Evolutionary conservation across 2,113 vertebrate species (phyloP).

Genomic region (Balaeniceps rex): DNA sequence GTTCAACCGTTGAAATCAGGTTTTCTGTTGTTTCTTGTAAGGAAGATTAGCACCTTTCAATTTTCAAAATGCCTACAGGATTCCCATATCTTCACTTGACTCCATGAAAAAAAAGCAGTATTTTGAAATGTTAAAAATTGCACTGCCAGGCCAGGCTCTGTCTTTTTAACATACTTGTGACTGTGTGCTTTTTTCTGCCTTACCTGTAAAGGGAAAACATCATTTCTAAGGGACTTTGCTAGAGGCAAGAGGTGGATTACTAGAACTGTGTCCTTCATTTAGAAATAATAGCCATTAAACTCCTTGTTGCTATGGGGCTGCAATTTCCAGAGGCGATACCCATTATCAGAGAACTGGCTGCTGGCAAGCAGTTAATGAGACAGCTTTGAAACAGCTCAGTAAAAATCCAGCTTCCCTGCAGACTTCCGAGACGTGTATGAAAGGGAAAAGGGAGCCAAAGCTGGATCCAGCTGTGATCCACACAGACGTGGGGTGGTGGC

Average conservation of each 20-base stretch:
- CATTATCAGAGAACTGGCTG: constrained; percentile 23
- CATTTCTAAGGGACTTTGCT: background rate
- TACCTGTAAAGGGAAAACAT: background rate
- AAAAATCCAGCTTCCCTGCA: constrained; percentile 22
- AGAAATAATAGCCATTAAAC: constrained; percentile 40
- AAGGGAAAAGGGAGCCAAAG: background rate
- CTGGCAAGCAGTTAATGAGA: constrained; percentile 44
- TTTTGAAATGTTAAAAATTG: background rate
- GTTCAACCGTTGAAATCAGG: background rate
- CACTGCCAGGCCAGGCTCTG: background rate
- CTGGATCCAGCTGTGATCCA: background rate
- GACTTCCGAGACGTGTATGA: background rate
- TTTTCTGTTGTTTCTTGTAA: background rate
- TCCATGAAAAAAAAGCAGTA: background rate
- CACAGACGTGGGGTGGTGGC: background rate
- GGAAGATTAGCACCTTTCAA: background rate
- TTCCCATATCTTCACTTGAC: background rate
- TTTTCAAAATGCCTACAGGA: background rate
- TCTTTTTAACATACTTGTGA: background rate
- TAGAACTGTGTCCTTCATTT: background rate
- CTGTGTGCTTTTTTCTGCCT: background rate
- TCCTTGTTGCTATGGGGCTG: constrained; percentile 61
- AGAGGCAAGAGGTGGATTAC: background rate
- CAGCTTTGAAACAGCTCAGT: background rate
- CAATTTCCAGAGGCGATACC: constrained; percentile 33